Evolutionary conservation across 2,113 vertebrate species (phyloP).

Genomic region (Jaculus jaculus): DNA sequence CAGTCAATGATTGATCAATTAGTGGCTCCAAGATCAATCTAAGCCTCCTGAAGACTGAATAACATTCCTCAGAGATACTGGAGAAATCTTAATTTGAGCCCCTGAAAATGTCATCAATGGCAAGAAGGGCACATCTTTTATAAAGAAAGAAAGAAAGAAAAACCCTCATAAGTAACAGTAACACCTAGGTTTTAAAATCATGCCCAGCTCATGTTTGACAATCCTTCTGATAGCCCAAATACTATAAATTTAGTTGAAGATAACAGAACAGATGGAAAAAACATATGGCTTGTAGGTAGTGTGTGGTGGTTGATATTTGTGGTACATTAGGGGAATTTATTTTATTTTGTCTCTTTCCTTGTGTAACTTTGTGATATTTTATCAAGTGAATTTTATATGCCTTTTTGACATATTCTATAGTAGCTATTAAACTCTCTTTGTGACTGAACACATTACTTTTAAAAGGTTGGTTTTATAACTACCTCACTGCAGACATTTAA

Average conservation of each 20-base stretch:
- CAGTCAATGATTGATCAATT: background rate
- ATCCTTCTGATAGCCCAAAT: slow-evolving; percentile 90
- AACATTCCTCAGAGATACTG: slow-evolving; percentile 34
- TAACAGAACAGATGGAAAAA: slow-evolving; percentile 91
- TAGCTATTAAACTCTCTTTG: slow-evolving; percentile 59
- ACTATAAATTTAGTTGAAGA: slow-evolving; percentile 90
- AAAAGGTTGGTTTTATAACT: slow-evolving; percentile 36
- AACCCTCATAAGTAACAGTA: slow-evolving; percentile 75
- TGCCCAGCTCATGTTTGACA: slow-evolving; percentile 87
- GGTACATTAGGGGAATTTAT: slow-evolving; percentile 90
- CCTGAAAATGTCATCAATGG: slow-evolving; percentile 33
- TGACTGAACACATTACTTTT: slow-evolving; percentile 34
- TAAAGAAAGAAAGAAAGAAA: slow-evolving; percentile 75
- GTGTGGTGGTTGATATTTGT: slow-evolving; percentile 88
- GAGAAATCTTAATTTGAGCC: slow-evolving; percentile 43
- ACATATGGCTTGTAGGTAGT: slow-evolving; percentile 91
- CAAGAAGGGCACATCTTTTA: slow-evolving; percentile 58
- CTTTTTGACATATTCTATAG: slow-evolving; percentile 68
- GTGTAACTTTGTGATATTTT: slow-evolving; percentile 85
- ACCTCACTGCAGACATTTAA: slow-evolving; percentile 34
- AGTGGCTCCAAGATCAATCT: background rate
- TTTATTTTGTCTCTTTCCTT: slow-evolving; percentile 86
- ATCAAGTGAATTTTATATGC: slow-evolving; percentile 79
- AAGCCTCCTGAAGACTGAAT: slow-evolving; percentile 19
- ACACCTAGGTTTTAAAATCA: slow-evolving; percentile 88